Percentiles rank a stretch among this genome's conserved stretches.
phyloP scores from a whole-genome alignment of 2,888 invertebrate species.

The Diarsia dahlii region DNA sequence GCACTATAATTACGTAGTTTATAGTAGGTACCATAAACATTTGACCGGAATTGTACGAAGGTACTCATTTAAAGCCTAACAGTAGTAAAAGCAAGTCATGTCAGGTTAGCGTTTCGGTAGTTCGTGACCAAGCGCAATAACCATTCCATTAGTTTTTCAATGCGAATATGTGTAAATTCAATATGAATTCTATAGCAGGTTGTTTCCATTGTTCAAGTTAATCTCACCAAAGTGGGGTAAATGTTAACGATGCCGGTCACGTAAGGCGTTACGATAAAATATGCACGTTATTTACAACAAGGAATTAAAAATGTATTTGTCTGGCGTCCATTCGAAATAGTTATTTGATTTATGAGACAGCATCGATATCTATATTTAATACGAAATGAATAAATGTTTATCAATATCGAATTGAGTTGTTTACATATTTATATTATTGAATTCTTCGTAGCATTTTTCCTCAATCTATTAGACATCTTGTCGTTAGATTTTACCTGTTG shows the following conservation, averaged over 20 bases:
- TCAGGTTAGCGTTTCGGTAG: slow-evolving; percentile 74
- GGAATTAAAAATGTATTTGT: slow-evolving; percentile 51
- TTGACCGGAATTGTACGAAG: slow-evolving; percentile 75
- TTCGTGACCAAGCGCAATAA: slow-evolving; percentile 84
- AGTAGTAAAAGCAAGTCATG: slow-evolving; percentile 74
- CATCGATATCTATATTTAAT: background rate
- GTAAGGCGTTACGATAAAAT: slow-evolving; percentile 64
- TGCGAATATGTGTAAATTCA: slow-evolving; percentile 80
- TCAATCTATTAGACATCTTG: slow-evolving; percentile 44
- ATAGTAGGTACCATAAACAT: slow-evolving; percentile 77
- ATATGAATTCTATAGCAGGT: slow-evolving; percentile 72
- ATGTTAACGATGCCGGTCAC: slow-evolving; percentile 72
- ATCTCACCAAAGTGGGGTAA: slow-evolving; percentile 68
- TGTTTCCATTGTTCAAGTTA: slow-evolving; percentile 73
- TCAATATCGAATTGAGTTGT: slow-evolving; percentile 42
- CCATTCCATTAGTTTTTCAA: slow-evolving; percentile 81
- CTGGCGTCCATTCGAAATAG: slow-evolving; percentile 39
- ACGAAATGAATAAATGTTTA: slow-evolving; percentile 35
- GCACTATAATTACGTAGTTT: slow-evolving; percentile 77
- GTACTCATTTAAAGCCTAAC: slow-evolving; percentile 36
- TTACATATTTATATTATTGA: slow-evolving; percentile 28
- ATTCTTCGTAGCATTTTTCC: slow-evolving; percentile 43
- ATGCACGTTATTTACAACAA: slow-evolving; percentile 41
- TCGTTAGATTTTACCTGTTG: slow-evolving; percentile 77
- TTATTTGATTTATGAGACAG: slow-evolving; percentile 33